phyloP scores from a whole-genome alignment of 2,797 vertebrate genomes.

The Poecilia picta region DNA sequence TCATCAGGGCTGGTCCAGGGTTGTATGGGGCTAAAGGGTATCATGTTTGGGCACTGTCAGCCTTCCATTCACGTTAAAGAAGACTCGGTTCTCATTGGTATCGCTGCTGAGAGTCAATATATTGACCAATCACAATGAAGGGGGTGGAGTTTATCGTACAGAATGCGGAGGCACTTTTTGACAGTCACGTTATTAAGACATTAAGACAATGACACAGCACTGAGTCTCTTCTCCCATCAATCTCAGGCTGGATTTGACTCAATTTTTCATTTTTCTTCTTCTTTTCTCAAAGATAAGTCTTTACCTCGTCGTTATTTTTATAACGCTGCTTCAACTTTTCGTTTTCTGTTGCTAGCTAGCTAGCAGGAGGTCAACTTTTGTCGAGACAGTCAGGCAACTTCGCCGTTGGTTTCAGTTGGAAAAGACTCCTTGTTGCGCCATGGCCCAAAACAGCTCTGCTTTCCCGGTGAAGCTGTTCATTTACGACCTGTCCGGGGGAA shows the following conservation, averaged over 20 bases:
- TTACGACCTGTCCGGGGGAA: constrained; percentile 91
- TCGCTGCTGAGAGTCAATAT: neutral
- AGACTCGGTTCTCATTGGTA: constrained; percentile 28
- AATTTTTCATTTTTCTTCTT: neutral
- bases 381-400: constrained; percentile 6
- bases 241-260: fast-evolving
- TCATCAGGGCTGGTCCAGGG: too few species aligned
- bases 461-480: constrained; percentile 88
- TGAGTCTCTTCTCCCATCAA: neutral
- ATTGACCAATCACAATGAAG: constrained; percentile 35
- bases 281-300: neutral
- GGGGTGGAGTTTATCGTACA: neutral
- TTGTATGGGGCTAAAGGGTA: too few species aligned
- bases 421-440: constrained; percentile 25
- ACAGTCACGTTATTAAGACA: constrained; percentile 33
- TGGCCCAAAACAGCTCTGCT: constrained; percentile 57
- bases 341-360: constrained; percentile 2
- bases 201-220: constrained; percentile 53
- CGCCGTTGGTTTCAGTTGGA: neutral
- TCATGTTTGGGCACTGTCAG: neutral
- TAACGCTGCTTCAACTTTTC: constrained; percentile 12
- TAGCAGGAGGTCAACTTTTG: neutral
- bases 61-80: neutral
- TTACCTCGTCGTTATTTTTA: neutral
- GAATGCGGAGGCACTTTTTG: constrained; percentile 11